These are phyloP conservation scores for Notechis scutatus DNA, from an alignment of 2,113 vertebrate genomes.

Conservation along the genomic window DNA sequence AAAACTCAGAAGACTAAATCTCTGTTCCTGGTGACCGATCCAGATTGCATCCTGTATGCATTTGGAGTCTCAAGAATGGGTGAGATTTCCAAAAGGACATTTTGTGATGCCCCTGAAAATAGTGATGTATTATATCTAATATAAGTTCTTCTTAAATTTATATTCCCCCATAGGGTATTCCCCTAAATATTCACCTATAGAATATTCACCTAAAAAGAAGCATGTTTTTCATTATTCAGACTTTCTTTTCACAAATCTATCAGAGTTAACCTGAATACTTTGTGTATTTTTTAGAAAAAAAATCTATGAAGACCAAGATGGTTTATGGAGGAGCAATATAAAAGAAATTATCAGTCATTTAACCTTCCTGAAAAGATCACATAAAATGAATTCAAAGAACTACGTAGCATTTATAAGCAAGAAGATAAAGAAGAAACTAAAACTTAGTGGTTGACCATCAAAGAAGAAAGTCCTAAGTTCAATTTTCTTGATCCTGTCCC, in stretches of 20 bases:
- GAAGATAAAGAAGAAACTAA: not conserved
- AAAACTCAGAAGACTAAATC: not conserved
- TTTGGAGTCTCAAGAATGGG: not conserved
- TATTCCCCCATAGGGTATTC: too few species aligned
- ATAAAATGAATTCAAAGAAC: not conserved
- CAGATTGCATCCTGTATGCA: not conserved
- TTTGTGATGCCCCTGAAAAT: not conserved
- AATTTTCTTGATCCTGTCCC: not conserved
- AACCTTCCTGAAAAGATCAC: not conserved
- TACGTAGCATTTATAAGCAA: not conserved
- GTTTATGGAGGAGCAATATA: not conserved
- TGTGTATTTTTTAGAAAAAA: too few species aligned
- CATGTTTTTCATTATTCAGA: not conserved
- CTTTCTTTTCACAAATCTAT: not conserved
- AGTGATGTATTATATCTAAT: not conserved
- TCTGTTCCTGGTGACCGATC: not conserved
- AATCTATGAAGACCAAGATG: not conserved
- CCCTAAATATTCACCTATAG: not conserved
- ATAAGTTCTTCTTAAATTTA: not conserved
- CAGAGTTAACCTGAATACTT: not conserved
- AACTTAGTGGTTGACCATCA: not conserved
- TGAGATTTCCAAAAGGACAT: not conserved
- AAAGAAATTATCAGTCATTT: conserved; percentile 2
- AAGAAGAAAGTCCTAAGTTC: not conserved
- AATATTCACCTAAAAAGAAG: not conserved